These are phyloP conservation scores for Thalpophila matura DNA, from an alignment of 2,888 invertebrate species.

Conservation along the genomic window DNA sequence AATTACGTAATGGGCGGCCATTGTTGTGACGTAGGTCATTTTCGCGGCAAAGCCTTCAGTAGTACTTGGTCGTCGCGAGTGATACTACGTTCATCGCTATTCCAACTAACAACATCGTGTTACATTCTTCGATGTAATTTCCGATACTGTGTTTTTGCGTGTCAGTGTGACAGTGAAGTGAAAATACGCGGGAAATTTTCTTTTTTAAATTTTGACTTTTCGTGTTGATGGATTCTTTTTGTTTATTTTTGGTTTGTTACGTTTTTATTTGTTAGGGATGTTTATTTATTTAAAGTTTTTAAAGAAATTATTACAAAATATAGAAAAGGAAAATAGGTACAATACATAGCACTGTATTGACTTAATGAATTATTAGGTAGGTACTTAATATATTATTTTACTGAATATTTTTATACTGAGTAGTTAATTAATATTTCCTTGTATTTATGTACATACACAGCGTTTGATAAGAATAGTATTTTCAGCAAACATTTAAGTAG, in stretches of 20 bases:
- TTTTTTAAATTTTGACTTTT: constrained; percentile 5
- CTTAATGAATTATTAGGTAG: no score
- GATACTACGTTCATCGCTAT: constrained; percentile 25
- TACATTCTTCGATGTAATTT: constrained; percentile 7
- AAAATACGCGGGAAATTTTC: constrained; percentile 22
- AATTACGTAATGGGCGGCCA: constrained; percentile 54
- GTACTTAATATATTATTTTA: no score
- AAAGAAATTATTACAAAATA: neutral
- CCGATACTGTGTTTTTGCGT: constrained; percentile 18
- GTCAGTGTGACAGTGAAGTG: constrained; percentile 13
- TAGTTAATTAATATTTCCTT: no score
- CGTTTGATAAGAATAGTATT: no score
- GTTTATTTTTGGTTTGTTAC: neutral
- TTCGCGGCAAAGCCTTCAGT: constrained; percentile 72
- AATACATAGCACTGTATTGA: no score
- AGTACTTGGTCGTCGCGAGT: constrained; percentile 22
- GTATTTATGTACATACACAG: no score
- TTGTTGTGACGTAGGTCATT: constrained; percentile 54
- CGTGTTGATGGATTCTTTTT: neutral
- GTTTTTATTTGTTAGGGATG: constrained; percentile 8
- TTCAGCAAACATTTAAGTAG: no score
- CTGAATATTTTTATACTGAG: no score
- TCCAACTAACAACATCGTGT: constrained; percentile 31
- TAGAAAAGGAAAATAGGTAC: neutral
- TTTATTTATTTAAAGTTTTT: constrained; percentile 1